A percentile compares a stretch with the other conserved stretches of the same genome.
phyloP scores from a whole-genome alignment of 2,797 vertebrate species.

The Sebastes wilsoni region DNA sequence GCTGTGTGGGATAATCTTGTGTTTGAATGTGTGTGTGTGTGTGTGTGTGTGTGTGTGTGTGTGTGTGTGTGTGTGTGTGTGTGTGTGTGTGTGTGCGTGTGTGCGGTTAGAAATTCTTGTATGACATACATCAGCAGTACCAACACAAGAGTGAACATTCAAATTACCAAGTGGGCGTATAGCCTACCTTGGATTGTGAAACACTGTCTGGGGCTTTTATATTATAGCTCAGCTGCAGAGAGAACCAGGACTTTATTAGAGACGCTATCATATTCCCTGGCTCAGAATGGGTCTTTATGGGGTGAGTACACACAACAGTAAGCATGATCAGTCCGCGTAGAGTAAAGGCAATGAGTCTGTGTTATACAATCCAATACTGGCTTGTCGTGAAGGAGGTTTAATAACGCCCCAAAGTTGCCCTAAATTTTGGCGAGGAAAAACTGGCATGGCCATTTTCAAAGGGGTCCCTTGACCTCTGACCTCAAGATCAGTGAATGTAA shows the following conservation, averaged over 20 bases:
- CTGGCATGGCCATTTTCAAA: too few species aligned
- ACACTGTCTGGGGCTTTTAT: background rate
- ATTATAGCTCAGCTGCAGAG: background rate
- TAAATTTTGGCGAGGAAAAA: too few species aligned
- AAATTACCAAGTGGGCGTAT: background rate
- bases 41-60: background rate
- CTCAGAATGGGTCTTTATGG: background rate
- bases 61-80: background rate
- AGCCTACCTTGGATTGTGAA: background rate
- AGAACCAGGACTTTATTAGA: background rate
- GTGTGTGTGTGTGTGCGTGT: background rate
- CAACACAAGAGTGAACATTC: background rate
- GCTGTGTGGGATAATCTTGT: background rate
- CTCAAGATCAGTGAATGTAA: too few species aligned
- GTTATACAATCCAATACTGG: too few species aligned
- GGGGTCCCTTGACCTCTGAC: too few species aligned
- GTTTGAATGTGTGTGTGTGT: background rate
- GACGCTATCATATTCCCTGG: background rate
- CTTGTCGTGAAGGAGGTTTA: too few species aligned
- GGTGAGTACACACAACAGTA: background rate
- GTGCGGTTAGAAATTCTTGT: background rate
- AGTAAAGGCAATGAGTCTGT: too few species aligned
- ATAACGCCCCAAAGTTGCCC: accelerated
- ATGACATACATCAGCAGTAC: background rate
- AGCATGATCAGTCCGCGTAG: background rate